Evolutionary conservation across 2,797 vertebrate genomes (phyloP), one percentile per base, ranked within the genome.

Genomic region (Atherinosoma microstoma): DNA sequence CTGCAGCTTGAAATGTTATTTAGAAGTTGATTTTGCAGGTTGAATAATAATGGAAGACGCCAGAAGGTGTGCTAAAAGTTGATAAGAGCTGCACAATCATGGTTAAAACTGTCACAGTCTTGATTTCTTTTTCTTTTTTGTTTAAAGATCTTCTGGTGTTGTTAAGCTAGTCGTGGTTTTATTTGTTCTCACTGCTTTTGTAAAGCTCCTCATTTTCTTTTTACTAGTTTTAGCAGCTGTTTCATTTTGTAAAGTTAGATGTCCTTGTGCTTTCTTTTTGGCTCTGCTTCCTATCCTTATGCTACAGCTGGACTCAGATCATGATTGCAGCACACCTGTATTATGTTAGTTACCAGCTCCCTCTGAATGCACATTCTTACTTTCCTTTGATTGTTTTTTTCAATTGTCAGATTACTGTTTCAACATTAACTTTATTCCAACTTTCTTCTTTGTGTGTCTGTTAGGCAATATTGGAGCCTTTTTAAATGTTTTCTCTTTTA

Each of bases 1-100:
- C 29, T 47, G 20, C 58, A 30, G 38, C 64, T 27, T n/a, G 20
- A 73, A 73, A 40, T 22, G 27, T 40, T 53, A 40, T 24, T 42
- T 56, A 1, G 24, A 40, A 29, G 24, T n/a, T 11, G 58, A 24
- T 72, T 49, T 22, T 67, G 11, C 8, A 16, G 35, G 24, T 8
- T 63, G 22, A 27, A 64, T 24, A 67, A 58, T 54, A 22, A 60
- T 32, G 8, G 63, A 67, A 49, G 22, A 54, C 0, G 5, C 20
- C 3, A 47, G 3, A 47, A n/a, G 20, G 20, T 9, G 20, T 47
- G 20, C 45, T 9, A n/a, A 51, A 4, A 63, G 53, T 7, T 47
- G 62, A 7, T 5, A 15, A 12, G 42, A 61, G 49, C 40, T 49
- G 62, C 4, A 49, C 45, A n/a, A 22, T 22, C 15, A 4, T 11